Evolutionary conservation across 2,113 vertebrate species (phyloP).

Genomic region (Dicentrarchus labrax): DNA sequence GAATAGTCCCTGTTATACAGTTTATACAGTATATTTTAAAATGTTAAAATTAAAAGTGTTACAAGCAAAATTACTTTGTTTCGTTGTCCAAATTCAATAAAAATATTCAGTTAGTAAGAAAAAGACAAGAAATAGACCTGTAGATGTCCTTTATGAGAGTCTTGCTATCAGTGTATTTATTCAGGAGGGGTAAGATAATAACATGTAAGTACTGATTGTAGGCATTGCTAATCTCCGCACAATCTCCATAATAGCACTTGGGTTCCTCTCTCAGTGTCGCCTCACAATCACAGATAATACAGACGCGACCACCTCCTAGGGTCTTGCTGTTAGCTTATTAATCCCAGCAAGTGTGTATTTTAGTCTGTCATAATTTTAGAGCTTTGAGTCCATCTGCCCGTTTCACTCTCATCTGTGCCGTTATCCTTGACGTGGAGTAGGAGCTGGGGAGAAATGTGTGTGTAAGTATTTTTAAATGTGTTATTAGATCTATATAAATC

Average conservation of each 20-base stretch:
- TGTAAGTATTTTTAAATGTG: not conserved
- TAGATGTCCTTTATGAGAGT: conserved; percentile 4
- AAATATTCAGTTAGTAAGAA: not conserved
- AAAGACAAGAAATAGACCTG: not conserved
- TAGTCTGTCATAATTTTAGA: too few relatives aligned
- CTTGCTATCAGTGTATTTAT: conserved; percentile 49
- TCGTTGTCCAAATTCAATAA: not conserved
- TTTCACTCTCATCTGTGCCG: too few relatives aligned
- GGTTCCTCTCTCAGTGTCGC: not conserved
- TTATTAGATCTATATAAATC: not conserved
- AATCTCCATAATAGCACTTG: conserved; percentile 21
- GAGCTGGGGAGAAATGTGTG: not conserved
- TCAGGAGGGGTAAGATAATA: conserved; percentile 34
- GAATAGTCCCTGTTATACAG: not conserved
- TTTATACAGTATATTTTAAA: too few relatives aligned
- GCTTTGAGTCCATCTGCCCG: too few relatives aligned
- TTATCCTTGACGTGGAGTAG: not conserved
- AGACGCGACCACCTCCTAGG: not conserved
- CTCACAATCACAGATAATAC: conserved; percentile 31
- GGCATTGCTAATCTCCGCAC: conserved; percentile 21
- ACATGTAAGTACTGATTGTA: conserved; percentile 61
- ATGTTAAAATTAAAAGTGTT: too few relatives aligned
- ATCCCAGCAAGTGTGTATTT: conserved; percentile 8
- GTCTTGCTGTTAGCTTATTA: conserved; percentile 21
- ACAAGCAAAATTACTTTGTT: not conserved